phyloP scores from a whole-genome alignment of 2,113 vertebrate species.

The Campylomormyrus numenius region DNA sequence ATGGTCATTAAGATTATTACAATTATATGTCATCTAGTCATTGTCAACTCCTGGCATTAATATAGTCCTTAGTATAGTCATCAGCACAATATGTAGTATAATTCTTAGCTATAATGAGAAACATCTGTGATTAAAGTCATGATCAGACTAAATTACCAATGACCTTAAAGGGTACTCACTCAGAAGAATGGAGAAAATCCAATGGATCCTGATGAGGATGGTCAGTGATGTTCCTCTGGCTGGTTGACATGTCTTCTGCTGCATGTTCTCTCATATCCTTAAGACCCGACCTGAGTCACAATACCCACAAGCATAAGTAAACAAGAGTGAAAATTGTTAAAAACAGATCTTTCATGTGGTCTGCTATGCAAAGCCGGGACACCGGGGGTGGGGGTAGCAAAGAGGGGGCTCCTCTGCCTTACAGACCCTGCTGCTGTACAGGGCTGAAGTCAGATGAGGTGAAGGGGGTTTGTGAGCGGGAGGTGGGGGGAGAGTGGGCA shows the following conservation, averaged over 20 bases:
- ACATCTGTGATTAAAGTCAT: background rate
- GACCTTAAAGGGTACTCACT: background rate
- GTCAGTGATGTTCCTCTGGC: background rate
- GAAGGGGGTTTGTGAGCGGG: background rate
- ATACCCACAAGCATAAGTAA: background rate
- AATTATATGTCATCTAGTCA: background rate
- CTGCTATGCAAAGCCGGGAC: background rate
- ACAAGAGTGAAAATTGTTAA: background rate
- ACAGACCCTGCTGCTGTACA: background rate
- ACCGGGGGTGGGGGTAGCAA: background rate
- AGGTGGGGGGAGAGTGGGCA: background rate
- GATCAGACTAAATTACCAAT: background rate
- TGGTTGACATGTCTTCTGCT: background rate
- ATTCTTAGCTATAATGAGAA: background rate
- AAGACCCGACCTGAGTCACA: background rate
- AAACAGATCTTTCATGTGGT: accelerated
- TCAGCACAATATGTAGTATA: background rate
- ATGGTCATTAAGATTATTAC: background rate
- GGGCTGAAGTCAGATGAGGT: background rate
- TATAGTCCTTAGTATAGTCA: background rate
- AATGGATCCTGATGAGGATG: background rate
- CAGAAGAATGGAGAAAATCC: background rate
- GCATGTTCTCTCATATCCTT: background rate
- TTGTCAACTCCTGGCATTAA: background rate
- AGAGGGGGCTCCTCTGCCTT: background rate